Conservation (phyloP, 2,113 vertebrate genomes). For the Cephalopterus ornatus region DNA sequence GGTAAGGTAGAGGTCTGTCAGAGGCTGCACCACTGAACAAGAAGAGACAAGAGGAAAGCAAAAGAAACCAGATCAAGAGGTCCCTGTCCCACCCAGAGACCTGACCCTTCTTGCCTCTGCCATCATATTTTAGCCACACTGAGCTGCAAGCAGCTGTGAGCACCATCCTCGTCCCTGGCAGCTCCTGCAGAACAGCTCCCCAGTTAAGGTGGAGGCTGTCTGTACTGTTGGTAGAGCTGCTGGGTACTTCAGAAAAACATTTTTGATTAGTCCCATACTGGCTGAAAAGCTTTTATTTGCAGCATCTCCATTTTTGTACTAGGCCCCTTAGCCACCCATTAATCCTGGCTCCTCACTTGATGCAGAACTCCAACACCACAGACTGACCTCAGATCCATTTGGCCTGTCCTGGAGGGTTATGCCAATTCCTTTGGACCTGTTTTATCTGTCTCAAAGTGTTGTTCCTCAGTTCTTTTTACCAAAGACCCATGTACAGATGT, state of each 20-base stretch:
- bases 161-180: not conserved
- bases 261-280: not conserved
- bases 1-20: not conserved
- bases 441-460: not conserved
- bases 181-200: not conserved
- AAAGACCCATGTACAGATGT: not conserved
- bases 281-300: not conserved
- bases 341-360: not conserved
- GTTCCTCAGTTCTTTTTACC: not conserved
- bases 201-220: not conserved
- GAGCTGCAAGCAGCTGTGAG: not conserved
- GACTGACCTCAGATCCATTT: not conserved
- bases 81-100: not conserved
- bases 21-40: not conserved
- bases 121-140: rapidly evolving
- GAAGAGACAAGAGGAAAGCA: not conserved
- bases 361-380: not conserved
- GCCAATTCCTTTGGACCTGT: not conserved
- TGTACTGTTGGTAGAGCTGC: not conserved
- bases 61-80: not conserved
- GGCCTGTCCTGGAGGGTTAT: not conserved
- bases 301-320: not conserved
- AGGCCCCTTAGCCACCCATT: not conserved
- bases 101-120: not conserved
- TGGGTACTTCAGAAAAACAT: not conserved